Conservation (phyloP, 2,797 vertebrate genomes). For the Odontamblyopus lacepedii region DNA sequence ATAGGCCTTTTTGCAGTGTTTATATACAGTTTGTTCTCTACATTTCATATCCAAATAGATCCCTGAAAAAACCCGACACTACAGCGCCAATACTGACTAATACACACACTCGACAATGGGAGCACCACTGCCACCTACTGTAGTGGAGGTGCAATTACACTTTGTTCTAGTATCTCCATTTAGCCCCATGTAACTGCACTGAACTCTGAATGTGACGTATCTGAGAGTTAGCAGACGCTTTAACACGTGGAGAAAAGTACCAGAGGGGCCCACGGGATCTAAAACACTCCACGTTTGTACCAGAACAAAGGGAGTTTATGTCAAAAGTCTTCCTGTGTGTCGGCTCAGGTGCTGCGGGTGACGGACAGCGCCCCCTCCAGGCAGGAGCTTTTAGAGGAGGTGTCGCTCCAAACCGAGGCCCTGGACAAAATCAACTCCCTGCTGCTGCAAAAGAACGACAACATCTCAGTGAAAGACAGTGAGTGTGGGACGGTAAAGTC, state of each 20-base stretch:
- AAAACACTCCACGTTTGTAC: not conserved
- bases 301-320: not conserved
- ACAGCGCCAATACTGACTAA: too few relatives aligned
- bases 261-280: not conserved
- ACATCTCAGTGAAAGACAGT: slow-evolving; percentile 62
- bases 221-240: not conserved
- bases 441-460: slow-evolving; percentile 66
- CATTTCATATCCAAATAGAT: too few relatives aligned
- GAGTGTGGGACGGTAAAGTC: slow-evolving; percentile 25
- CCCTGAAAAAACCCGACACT: too few relatives aligned
- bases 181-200: too few relatives aligned
- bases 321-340: not conserved
- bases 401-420: slow-evolving; percentile 66
- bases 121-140: too few relatives aligned
- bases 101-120: too few relatives aligned
- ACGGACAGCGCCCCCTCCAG: slow-evolving; percentile 54
- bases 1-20: too few relatives aligned
- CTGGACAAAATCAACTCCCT: slow-evolving; percentile 68
- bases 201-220: not conserved
- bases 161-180: not conserved
- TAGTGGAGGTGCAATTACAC: too few relatives aligned
- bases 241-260: not conserved
- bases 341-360: slow-evolving; percentile 58
- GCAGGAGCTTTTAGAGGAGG: slow-evolving; percentile 71
- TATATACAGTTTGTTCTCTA: too few relatives aligned